Evolutionary conservation across 1,140 invertebrate species (phyloP), one percentile per base, ranked within the genome.

Genomic region (Rhynchophorus ferrugineus): DNA sequence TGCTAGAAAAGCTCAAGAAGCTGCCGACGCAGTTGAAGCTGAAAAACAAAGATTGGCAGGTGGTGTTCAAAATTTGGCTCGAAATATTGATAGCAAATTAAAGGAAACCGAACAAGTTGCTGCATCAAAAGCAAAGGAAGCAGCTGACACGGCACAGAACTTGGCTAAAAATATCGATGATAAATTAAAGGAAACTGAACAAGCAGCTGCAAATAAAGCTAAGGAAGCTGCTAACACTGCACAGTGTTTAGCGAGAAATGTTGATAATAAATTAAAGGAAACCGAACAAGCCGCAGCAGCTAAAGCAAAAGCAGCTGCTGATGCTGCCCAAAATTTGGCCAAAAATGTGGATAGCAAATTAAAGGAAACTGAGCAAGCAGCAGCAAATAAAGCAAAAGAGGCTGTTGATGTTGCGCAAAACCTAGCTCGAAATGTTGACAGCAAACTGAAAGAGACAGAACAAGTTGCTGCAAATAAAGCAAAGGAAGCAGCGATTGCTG

Each of bases 251-350:
- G 52, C 43, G 3, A 21, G 38, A 14, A 33, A 34, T 19, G 22
- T 48, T 20, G 52, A 60, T 29, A 44, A 51, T 7, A 44, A 61
- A 46, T 3, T 57, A 13, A 19, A 53, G 39, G 41, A 52, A 44
- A 36, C 50, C 14, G 17, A 39, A 21, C 34, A 50, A 13, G 42
- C 42, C 19, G 51, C 58, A 8, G 57, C 52, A 18, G 17, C 41
- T 7, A 59, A 52, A 42, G 56, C 57, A 8, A 37, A 48, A 42
- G 48, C 48, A 37, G 33, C 54, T 5, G 56, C 39, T 8, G 54
- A 60, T 34, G 53, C 39, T 19, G 44, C 50, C 2, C 44, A 50
- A 34, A 54, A 56, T 13, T 16, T 57, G 9, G 49, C 53, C 5
- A 38, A 52, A 49, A 24, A 13, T 16, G 35, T 60, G 3, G 52